Percentiles rank a stretch among this genome's conserved stretches.
These are phyloP conservation scores for Anoura caudifer DNA, from an alignment of 2,113 vertebrate species.

Conservation along the genomic window DNA sequence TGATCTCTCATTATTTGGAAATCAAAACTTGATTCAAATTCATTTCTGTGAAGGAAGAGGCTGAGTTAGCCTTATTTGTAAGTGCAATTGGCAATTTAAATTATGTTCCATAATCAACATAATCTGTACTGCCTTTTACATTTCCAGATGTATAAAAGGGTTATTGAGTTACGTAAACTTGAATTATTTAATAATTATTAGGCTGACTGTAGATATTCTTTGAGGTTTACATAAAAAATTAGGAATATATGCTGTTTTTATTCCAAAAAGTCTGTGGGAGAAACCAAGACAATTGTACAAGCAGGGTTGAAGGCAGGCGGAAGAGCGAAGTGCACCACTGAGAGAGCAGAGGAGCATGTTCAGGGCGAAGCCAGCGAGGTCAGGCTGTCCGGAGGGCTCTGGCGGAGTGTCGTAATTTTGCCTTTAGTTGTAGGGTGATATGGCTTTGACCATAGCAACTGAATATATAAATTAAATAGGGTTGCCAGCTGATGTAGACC, in stretches of 20 bases:
- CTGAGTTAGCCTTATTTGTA: constrained; percentile 44
- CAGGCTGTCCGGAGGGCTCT: neutral
- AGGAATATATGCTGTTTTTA: neutral
- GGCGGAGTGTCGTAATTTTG: neutral
- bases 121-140: neutral
- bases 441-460: neutral
- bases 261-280: neutral
- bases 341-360: neutral
- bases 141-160: neutral
- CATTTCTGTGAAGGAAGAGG: constrained; percentile 37
- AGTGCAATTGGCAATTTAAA: neutral
- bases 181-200: constrained; percentile 10
- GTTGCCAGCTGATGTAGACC: neutral
- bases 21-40: constrained; percentile 34
- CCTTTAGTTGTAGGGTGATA: neutral
- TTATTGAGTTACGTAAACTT: neutral
- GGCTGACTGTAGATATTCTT: neutral
- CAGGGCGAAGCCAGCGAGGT: neutral
- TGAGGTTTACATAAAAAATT: neutral
- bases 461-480: neutral
- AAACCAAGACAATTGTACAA: neutral
- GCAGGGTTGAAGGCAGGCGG: neutral
- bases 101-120: neutral
- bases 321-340: neutral
- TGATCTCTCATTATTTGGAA: constrained; percentile 43